Conservation (phyloP, 2,113 vertebrate genomes). For the Protomyctophum bolini region DNA sequence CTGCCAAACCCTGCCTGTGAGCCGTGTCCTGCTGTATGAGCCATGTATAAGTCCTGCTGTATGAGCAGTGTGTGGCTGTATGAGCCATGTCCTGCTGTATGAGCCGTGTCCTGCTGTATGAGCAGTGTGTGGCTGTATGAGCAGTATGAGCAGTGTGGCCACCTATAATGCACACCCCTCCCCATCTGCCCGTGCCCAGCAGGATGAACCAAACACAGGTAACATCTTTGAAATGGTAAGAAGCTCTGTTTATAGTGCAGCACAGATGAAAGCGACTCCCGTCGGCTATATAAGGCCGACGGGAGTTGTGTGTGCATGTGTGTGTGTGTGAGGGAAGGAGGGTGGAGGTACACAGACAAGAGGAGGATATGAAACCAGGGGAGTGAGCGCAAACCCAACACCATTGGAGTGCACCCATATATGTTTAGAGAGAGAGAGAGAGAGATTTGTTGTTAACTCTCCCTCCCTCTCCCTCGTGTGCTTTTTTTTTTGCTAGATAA, state of each 20-base stretch:
- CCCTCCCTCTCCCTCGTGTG: too few species aligned
- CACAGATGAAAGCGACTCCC: constrained; percentile 64
- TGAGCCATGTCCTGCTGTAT: background rate
- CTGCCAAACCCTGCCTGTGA: constrained; percentile 22
- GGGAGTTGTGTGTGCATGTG: background rate
- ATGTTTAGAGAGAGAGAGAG: background rate
- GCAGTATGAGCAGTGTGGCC: background rate
- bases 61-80: background rate
- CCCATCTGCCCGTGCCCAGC: constrained; percentile 6
- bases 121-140: background rate
- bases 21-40: background rate
- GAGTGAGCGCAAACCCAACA: too few species aligned
- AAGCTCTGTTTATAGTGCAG: constrained; percentile 67
- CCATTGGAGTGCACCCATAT: too few species aligned
- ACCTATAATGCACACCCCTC: constrained; percentile 13
- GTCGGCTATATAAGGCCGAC: constrained; percentile 30
- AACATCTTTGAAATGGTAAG: constrained; percentile 75
- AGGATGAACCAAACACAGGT: constrained; percentile 45
- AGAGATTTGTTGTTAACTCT: background rate
- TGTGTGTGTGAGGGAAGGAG: background rate
- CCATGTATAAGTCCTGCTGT: background rate
- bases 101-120: background rate
- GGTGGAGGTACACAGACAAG: background rate
- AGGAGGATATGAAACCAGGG: too few species aligned
- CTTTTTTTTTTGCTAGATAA: too few species aligned